Percentiles rank a stretch among this genome's conserved stretches.
These are phyloP conservation scores for Saguinus midas DNA, from an alignment of 2,113 vertebrate species.

Conservation along the genomic window DNA sequence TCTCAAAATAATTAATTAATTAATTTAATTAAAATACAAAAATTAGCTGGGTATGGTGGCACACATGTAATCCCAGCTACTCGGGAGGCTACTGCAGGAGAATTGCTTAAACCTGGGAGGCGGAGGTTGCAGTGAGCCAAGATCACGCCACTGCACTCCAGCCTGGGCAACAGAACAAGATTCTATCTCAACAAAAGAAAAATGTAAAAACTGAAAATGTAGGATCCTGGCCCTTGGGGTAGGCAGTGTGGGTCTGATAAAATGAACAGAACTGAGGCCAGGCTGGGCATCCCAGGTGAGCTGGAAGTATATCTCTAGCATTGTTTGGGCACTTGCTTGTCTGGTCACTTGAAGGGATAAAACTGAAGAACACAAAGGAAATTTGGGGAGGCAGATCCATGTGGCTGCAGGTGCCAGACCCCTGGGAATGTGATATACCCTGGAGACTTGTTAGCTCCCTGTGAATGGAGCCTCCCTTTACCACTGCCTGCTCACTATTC, in stretches of 20 bases:
- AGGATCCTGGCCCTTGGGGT: not conserved
- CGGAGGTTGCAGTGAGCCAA: not conserved
- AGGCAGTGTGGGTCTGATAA: not conserved
- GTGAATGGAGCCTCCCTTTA: not conserved
- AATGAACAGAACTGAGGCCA: not conserved
- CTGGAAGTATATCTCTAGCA: not conserved
- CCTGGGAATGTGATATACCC: not conserved
- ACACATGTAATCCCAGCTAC: not conserved
- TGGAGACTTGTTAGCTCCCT: not conserved
- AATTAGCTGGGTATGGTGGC: too few relatives aligned
- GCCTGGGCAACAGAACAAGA: not conserved
- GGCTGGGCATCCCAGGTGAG: not conserved
- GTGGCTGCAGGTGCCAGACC: not conserved
- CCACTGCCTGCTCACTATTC: not conserved
- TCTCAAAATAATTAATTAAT: too few relatives aligned
- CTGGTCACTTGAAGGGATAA: not conserved
- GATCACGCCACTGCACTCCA: not conserved
- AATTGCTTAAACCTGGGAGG: not conserved
- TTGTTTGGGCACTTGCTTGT: not conserved
- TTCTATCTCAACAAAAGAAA: not conserved
- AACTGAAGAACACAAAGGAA: not conserved
- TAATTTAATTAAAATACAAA: too few relatives aligned
- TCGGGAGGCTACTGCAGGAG: not conserved
- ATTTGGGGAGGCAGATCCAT: not conserved
- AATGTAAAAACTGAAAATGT: not conserved